These are phyloP conservation scores for Eurypyga helias DNA, from an alignment of 2,113 vertebrate species.

Conservation along the genomic window DNA sequence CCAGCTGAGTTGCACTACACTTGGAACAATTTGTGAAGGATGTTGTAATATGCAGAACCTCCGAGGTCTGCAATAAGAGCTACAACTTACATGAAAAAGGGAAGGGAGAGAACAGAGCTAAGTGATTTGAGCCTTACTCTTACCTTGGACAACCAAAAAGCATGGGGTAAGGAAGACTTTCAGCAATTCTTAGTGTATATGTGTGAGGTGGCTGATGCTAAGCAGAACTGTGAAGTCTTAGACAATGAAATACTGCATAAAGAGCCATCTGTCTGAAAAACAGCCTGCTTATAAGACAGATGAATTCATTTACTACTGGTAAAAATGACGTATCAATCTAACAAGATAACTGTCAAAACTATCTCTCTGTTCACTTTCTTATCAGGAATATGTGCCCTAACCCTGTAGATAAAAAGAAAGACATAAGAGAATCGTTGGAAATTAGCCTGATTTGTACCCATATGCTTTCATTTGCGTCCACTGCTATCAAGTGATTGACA, in stretches of 20 bases:
- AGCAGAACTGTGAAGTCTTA: not conserved
- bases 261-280: conserved; percentile 26
- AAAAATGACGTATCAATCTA: conserved; percentile 44
- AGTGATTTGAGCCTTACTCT: not conserved
- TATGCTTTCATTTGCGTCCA: conserved; percentile 61
- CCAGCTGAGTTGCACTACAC: not conserved
- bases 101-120: not conserved
- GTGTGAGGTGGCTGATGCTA: not conserved
- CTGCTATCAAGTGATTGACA: conserved; percentile 78
- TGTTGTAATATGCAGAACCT: not conserved
- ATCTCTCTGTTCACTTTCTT: conserved; percentile 27
- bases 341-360: conserved; percentile 50
- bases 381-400: conserved; percentile 20
- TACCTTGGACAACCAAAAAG: not conserved
- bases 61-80: not conserved
- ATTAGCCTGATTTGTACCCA: conserved; percentile 77
- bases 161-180: not conserved
- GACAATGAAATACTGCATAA: not conserved
- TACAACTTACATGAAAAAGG: not conserved
- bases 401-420: conserved; percentile 19
- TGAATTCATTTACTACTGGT: conserved; percentile 44
- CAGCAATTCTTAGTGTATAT: not conserved
- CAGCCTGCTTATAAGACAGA: conserved; percentile 41
- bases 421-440: conserved; percentile 55
- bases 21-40: not conserved